Base-by-base conservation (phyloP, 2,888 invertebrate species). In the Netelia inedita region DNA sequence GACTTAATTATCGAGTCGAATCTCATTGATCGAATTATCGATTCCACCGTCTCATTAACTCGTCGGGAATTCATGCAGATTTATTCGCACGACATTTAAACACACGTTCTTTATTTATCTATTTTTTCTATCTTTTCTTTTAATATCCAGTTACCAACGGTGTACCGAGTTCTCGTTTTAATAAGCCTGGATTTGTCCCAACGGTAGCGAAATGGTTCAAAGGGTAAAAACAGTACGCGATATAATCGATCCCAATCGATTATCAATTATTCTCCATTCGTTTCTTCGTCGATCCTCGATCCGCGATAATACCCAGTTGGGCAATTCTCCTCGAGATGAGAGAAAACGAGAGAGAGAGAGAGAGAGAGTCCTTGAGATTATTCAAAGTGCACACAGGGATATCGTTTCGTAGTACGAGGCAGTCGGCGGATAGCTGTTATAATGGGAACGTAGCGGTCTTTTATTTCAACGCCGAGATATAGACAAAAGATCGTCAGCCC, bases 361-460 rank as follows among this genome's bases (percentile, higher is more conserved):
- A 9, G 6, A 57, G 57, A 6, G 16, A 66, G 81, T 74, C 68
- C 74, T 81, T 81, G 81, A 16, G 66, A 21, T 81, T 69, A 81
- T 75, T 74, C 61, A 74, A 81, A 75, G 74, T 81, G 28, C 50
- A 43, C 23, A 46, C 14, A 41, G 57, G 57, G 28, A 28, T 23
- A 65, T 35, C 35, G 50, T 16, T 59, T n/a, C 74, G 50, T 19
- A 28, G 28, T 66, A 19, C 10, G 35, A 66, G 35, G 9, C 11
- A 16, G n/a, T 16, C 0, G n/a, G 1, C 8, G 43, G 10, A 46
- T n/a, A 28, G 35, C n/a, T 66, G n/a, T 35, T 73, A 46, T 57
- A 61, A 79, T 57, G 41, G 19, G 28, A 53, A 66, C 65, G 50
- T 53, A 14, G 23, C 55, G 21, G n/a, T 16, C 63, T 35, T 46